These are phyloP conservation scores for Atta cephalotes DNA, from an alignment of 1,140 invertebrate genomes.

Conservation along the genomic window DNA sequence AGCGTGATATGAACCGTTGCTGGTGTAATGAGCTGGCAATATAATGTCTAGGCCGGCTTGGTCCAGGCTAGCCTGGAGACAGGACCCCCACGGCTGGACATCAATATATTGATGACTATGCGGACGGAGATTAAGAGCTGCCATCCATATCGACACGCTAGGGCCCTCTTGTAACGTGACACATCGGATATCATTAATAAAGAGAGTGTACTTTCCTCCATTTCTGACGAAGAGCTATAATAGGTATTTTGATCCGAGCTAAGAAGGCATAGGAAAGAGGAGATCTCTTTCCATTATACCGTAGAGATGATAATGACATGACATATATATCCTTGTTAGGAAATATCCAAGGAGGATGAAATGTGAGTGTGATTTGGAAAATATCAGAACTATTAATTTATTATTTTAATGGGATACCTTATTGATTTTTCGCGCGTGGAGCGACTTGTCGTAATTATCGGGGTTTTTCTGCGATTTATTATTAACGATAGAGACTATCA, in stretches of 20 bases:
- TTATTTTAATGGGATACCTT: neutral
- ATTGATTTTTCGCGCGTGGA: neutral
- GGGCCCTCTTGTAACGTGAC: slow-evolving; percentile 65
- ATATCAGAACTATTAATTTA: neutral
- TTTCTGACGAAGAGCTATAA: slow-evolving; percentile 43
- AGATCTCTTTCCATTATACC: slow-evolving; percentile 49
- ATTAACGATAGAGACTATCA: neutral
- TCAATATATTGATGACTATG: slow-evolving; percentile 74
- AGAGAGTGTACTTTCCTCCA: slow-evolving; percentile 51
- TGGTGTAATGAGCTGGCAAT: slow-evolving; percentile 78
- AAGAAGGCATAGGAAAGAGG: slow-evolving; percentile 48
- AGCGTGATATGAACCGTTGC: slow-evolving; percentile 73
- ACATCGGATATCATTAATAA: slow-evolving; percentile 67
- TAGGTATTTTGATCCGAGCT: slow-evolving; percentile 58
- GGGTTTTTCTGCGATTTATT: neutral
- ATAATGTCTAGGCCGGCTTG: slow-evolving; percentile 70
- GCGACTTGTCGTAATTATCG: slow-evolving; percentile 8
- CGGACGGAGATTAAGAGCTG: slow-evolving; percentile 69
- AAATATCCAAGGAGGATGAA: neutral
- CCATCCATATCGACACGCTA: slow-evolving; percentile 60
- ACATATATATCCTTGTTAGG: neutral
- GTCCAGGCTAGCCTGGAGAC: slow-evolving; percentile 30
- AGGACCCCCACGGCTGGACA: slow-evolving; percentile 49
- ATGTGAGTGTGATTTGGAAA: neutral
- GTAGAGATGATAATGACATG: slow-evolving; percentile 35